Evolutionary conservation across 2,797 vertebrate species (phyloP), one percentile per base, ranked within the genome.

Genomic region (Helicolenus hilgendorfi): DNA sequence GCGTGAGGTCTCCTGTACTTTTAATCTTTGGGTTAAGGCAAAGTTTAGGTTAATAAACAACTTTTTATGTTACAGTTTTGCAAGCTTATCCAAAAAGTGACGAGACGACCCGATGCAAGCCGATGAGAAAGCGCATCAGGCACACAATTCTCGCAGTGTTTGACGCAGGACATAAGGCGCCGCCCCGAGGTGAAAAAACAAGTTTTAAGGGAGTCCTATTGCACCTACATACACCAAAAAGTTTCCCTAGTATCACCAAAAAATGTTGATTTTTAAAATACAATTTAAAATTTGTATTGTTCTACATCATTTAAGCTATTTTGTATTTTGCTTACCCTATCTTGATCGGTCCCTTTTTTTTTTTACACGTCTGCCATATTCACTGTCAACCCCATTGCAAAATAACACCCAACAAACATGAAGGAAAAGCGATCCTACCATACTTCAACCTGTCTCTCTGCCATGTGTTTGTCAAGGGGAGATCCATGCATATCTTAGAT

Each of bases 401-500:
- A 78, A 67, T 9, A 41, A 59, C 55, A 75, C 13, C 72, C 10
- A 69, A 10, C 22, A 78, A 80, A 72, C 59, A 53, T 55, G 22
- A 55, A 53, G 55, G 24, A 15, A 70, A 71, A 58, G 20, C 5
- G 1, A 62, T 72, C 29, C 56, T 4, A 20, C 27, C 59, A 20
- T 14, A 33, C 69, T 64, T 63, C 68, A 22, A 11, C 75, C 38
- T 69, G 13, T 60, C 65, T 33, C 38, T 49, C 10, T 78, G 76
- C 68, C 62, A 38, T 63, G 38, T 70, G 65, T 87, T 68, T 89
- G 83, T 89, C 84, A 92, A 64, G 62, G 71, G 71, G 67, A 80
- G 49, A 82, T 56, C 81, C 89, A 72, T 86, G 93, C 86, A 89
- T 91, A 87, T 85, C 89, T 91, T 60, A 77, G 74, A 84, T 56